Percentiles rank a stretch among this genome's conserved stretches.
Evolutionary conservation across 2,113 vertebrate genomes (phyloP).

Genomic region (Scomber japonicus): DNA sequence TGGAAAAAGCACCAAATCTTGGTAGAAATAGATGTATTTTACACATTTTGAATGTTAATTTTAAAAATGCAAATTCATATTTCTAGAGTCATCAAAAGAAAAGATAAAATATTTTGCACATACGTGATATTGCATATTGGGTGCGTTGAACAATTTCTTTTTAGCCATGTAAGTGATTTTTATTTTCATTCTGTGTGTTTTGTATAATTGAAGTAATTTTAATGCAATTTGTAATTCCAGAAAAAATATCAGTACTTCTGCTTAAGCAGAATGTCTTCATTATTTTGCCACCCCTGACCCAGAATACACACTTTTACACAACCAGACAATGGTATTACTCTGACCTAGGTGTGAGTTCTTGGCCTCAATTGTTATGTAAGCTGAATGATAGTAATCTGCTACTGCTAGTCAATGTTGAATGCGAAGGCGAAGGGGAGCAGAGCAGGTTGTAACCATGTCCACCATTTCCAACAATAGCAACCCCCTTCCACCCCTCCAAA

Average conservation of each 20-base stretch:
- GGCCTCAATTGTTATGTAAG: slow-evolving; percentile 38
- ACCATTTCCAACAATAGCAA: slow-evolving; percentile 24
- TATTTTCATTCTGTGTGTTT: no score
- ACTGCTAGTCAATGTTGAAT: slow-evolving; percentile 32
- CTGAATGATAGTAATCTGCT: slow-evolving; percentile 45
- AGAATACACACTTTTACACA: not conserved
- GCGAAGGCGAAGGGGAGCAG: slow-evolving; percentile 5
- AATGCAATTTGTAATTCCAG: not conserved
- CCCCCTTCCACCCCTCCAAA: slow-evolving; percentile 16
- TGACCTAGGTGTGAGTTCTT: slow-evolving; percentile 18
- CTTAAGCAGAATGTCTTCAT: not conserved
- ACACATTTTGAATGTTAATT: no score
- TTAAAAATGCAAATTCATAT: no score
- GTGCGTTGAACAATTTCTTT: no score
- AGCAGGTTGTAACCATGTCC: slow-evolving; percentile 50
- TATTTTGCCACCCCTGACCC: not conserved
- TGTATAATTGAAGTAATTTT: not conserved
- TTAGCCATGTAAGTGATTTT: no score
- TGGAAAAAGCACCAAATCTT: no score
- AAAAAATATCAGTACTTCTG: not conserved
- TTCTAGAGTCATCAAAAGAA: no score
- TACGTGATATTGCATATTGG: no score
- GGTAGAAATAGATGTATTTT: no score
- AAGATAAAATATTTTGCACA: no score
- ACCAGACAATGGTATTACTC: not conserved